Evolutionary conservation across 2,113 vertebrate genomes (phyloP).

Genomic region (Macrotus californicus): DNA sequence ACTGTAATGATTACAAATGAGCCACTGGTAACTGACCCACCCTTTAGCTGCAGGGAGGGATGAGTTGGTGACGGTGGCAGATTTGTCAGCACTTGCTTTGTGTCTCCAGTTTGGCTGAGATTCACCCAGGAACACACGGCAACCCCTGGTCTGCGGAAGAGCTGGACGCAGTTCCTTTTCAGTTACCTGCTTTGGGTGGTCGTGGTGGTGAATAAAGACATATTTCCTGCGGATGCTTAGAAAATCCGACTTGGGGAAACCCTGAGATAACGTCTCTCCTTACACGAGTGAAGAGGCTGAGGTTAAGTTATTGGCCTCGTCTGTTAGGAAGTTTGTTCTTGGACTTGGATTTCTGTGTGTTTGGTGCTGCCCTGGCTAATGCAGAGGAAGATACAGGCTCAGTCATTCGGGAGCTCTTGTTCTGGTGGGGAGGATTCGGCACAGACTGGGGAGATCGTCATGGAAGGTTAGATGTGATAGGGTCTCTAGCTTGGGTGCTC

Average conservation of each 20-base stretch:
- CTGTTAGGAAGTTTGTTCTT: neutral
- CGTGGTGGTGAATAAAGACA: neutral
- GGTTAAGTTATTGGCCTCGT: neutral
- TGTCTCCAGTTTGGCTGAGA: neutral
- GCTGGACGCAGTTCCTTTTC: neutral
- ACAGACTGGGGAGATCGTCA: neutral
- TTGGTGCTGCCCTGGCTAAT: neutral
- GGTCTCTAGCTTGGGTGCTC: neutral
- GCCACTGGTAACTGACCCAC: slow-evolving; percentile 44
- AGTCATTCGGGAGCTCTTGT: neutral
- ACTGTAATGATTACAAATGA: slow-evolving; percentile 70
- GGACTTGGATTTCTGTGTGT: neutral
- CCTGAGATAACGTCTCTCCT: slow-evolving; percentile 3
- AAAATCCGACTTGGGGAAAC: neutral
- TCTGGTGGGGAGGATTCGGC: neutral
- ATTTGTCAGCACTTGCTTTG: neutral
- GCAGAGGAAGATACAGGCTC: neutral
- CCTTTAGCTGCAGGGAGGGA: slow-evolving; percentile 21
- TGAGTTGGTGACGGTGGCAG: neutral
- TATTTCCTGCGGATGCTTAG: neutral
- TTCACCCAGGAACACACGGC: neutral
- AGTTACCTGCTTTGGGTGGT: neutral
- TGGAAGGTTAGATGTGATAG: neutral
- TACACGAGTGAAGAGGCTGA: slow-evolving; percentile 12
- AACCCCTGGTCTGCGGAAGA: neutral